These are phyloP conservation scores for Salvelinus alpinus DNA, from an alignment of 2,113 vertebrate genomes.

Conservation along the genomic window DNA sequence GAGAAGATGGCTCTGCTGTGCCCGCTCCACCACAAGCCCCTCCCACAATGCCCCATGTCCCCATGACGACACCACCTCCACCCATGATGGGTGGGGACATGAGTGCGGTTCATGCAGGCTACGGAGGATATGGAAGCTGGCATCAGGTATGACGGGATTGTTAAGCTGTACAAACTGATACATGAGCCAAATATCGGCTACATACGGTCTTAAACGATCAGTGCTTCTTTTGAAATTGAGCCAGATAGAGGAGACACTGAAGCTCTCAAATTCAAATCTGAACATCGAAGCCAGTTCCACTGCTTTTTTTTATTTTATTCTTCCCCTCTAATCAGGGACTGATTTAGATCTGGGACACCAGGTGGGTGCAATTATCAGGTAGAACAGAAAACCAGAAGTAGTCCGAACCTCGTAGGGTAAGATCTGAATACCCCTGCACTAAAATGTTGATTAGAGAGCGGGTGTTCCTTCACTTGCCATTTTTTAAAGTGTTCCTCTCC, in stretches of 20 bases:
- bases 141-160: slow-evolving; percentile 70
- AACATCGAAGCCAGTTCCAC: no score
- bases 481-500: slow-evolving; percentile 2
- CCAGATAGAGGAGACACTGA: no score
- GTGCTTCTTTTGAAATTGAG: no score
- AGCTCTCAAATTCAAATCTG: no score
- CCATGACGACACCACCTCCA: slow-evolving; percentile 68
- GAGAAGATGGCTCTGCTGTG: slow-evolving; percentile 60
- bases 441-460: background rate
- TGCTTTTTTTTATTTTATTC: no score
- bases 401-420: no score
- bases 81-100: slow-evolving; percentile 66
- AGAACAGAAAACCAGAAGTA: background rate
- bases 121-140: slow-evolving; percentile 75
- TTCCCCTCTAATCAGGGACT: no score
- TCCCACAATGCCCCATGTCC: slow-evolving; percentile 40
- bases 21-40: slow-evolving; percentile 15
- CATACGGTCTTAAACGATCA: no score
- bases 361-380: background rate
- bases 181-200: background rate
- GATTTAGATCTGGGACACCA: background rate
- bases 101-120: slow-evolving; percentile 47
- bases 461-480: slow-evolving; percentile 4
- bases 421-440: background rate
- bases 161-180: no score